Evolutionary conservation across 2,888 invertebrate species (phyloP).

Genomic region (Hemicrepidius hirtus): DNA sequence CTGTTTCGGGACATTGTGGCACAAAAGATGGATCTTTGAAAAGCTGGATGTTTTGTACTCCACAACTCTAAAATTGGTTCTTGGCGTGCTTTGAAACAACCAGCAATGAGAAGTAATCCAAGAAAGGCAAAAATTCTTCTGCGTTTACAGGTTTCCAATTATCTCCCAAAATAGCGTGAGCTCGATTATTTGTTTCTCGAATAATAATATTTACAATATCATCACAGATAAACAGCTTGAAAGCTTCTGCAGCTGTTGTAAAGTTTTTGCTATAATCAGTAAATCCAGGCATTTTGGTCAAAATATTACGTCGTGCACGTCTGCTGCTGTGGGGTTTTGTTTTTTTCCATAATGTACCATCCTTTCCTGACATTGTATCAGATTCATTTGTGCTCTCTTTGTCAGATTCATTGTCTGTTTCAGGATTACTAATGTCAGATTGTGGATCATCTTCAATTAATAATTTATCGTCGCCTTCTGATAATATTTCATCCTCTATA

Average conservation of each 20-base stretch:
- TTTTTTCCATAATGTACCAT: conserved; percentile 3
- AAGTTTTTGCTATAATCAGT: conserved; percentile 7
- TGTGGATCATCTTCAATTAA: not conserved
- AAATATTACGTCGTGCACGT: not conserved
- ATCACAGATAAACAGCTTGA: conserved; percentile 4
- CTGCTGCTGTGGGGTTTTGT: not conserved
- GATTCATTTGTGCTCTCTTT: not conserved
- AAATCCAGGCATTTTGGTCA: not conserved
- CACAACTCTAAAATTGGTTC: conserved; percentile 12
- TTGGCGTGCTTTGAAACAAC: not conserved
- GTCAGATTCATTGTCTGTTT: not conserved
- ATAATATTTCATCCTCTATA: not conserved
- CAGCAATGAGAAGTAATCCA: conserved; percentile 12
- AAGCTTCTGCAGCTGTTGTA: not conserved
- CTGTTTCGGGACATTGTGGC: not conserved
- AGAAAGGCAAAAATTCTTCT: not conserved
- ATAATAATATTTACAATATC: not conserved
- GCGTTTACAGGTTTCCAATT: not conserved
- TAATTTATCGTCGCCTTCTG: not conserved
- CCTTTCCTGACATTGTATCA: not conserved
- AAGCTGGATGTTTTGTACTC: conserved; percentile 1
- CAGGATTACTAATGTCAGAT: not conserved
- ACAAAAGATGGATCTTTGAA: not conserved
- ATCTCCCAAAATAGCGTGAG: not conserved
- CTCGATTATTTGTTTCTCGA: conserved; percentile 11